Evolutionary conservation across 2,113 vertebrate species (phyloP).

Genomic region (Hassar affinis): DNA sequence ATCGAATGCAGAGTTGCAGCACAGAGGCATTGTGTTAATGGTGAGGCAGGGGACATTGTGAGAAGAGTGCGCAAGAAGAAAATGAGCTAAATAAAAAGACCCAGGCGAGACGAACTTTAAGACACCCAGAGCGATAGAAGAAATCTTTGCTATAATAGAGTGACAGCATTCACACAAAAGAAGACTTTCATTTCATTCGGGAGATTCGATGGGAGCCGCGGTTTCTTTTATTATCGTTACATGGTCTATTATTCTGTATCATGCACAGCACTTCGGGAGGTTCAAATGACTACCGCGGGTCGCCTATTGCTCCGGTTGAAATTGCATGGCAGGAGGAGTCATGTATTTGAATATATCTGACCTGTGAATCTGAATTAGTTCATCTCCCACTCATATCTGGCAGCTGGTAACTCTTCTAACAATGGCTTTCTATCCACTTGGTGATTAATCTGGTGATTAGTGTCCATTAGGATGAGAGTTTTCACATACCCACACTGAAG

Average conservation of each 20-base stretch:
- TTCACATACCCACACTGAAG: neutral
- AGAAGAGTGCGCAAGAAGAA: neutral
- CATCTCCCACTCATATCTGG: conserved; percentile 23
- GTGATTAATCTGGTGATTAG: conserved; percentile 31
- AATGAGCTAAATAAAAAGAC: conserved; percentile 29
- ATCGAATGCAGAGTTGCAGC: conserved; percentile 15
- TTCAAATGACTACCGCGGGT: conserved; percentile 14
- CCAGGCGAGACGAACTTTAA: conserved; percentile 13
- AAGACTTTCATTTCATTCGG: conserved; percentile 13
- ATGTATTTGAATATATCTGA: conserved; percentile 27
- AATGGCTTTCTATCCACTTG: conserved; percentile 1
- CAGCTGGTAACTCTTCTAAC: conserved; percentile 16
- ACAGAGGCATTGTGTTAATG: neutral
- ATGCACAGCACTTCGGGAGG: neutral
- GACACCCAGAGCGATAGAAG: neutral
- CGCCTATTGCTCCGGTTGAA: conserved; percentile 1
- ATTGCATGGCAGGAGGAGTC: conserved; percentile 7
- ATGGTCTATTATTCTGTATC: conserved; percentile 23
- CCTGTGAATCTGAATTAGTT: conserved; percentile 21
- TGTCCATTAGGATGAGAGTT: conserved; percentile 17
- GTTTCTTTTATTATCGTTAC: conserved; percentile 22
- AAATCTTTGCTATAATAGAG: conserved; percentile 14
- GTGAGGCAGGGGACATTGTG: neutral
- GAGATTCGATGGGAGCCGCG: neutral
- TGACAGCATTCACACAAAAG: conserved; percentile 8